A percentile compares a stretch with the other conserved stretches of the same genome.
Evolutionary conservation across 30 jellyfish, hydroid and myxozoan genomes (phyloP).

Genomic region (Pelagia noctiluca): DNA sequence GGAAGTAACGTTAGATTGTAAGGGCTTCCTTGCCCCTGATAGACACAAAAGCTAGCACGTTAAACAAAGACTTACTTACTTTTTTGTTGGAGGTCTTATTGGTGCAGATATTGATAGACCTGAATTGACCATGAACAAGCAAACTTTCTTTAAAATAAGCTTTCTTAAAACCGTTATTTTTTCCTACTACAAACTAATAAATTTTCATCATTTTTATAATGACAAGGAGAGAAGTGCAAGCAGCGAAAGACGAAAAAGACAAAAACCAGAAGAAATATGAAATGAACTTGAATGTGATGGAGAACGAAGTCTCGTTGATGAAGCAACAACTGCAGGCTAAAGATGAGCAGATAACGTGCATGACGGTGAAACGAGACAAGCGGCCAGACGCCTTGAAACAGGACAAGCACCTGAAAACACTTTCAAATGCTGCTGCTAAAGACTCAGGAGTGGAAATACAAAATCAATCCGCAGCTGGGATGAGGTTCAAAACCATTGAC

Average conservation of each 20-base stretch:
- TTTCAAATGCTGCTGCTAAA: background rate
- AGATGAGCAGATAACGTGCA: background rate
- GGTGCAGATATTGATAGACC: no score
- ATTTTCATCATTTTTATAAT: background rate
- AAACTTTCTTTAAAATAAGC: no score
- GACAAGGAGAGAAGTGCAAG: background rate
- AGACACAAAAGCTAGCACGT: no score
- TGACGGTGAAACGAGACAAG: background rate
- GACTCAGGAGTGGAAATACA: slow-evolving; percentile 1
- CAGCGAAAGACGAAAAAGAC: slow-evolving; percentile 18
- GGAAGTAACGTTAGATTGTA: no score
- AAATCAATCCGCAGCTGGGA: background rate
- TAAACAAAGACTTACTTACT: no score
- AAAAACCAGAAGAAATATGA: slow-evolving; percentile 7
- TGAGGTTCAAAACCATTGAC: slow-evolving; percentile 9
- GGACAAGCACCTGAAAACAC: background rate
- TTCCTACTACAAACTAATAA: no score
- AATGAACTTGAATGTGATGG: slow-evolving; percentile 31
- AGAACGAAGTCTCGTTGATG: slow-evolving; percentile 49
- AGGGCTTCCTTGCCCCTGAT: no score
- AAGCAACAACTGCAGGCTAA: slow-evolving; percentile 45
- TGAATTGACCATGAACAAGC: no score
- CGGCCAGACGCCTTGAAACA: background rate
- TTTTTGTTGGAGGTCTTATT: no score
- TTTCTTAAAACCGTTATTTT: no score